Conservation (phyloP, 2,797 vertebrate genomes). For the Serranus cabrilla region DNA sequence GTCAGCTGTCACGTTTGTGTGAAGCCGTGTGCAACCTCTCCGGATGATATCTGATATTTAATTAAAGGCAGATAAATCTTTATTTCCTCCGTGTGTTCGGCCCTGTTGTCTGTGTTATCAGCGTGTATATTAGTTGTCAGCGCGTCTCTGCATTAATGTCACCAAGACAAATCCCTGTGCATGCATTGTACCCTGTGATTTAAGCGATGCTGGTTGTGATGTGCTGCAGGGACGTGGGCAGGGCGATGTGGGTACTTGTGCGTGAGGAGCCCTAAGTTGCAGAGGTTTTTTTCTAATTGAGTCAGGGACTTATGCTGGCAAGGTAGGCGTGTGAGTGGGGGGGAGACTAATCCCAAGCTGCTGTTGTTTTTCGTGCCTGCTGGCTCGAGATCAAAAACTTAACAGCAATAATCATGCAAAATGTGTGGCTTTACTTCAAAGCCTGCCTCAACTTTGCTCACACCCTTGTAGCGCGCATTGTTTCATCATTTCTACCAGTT, state of each 20-base stretch:
- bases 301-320: constrained; percentile 83
- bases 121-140: constrained; percentile 47
- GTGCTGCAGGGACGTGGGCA: constrained; percentile 76
- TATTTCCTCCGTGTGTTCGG: constrained; percentile 46
- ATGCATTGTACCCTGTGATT: constrained; percentile 58
- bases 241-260: constrained; percentile 76
- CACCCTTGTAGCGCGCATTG: constrained; percentile 71
- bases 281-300: constrained; percentile 84
- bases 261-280: constrained; percentile 81
- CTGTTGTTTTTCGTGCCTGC: constrained; percentile 83
- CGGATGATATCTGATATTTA: constrained; percentile 48
- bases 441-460: constrained; percentile 76
- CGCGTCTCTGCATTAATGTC: constrained; percentile 59
- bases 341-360: constrained; percentile 83
- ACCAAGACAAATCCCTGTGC: constrained; percentile 62
- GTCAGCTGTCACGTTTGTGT: background rate
- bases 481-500: constrained; percentile 69
- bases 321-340: constrained; percentile 82
- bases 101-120: constrained; percentile 41
- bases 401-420: constrained; percentile 82
- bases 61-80: constrained; percentile 52
- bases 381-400: constrained; percentile 84
- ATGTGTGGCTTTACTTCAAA: constrained; percentile 83
- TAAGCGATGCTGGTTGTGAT: constrained; percentile 60
- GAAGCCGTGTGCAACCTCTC: background rate